Base-by-base conservation (phyloP, 2,888 invertebrate species). In the Asteroscopus sphinx region DNA sequence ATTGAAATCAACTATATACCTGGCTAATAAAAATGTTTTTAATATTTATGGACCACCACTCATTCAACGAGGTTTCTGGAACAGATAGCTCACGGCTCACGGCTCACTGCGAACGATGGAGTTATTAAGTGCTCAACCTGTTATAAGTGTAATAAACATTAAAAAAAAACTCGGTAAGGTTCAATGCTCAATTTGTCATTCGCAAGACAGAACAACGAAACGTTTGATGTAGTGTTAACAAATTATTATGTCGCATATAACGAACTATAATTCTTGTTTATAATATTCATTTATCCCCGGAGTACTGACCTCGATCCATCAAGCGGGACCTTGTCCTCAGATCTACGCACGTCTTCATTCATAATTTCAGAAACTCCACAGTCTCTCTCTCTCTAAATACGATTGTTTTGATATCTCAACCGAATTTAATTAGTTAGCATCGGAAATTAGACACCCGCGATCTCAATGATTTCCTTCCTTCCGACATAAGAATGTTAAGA, bases 231-330 rank as follows among this genome's bases (percentile, higher is more conserved):
- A 46, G 30, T 39, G 45, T 49, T 71, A 67, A 75, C 72, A 65
- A 68, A 68, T 65, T 57, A 68, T 62, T 44, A 53, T 63, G 76
- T 75, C 65, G 55, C 40, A 28, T 45, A 52, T 66, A 75, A 68
- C 32, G 59, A 65, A 58, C 58, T 54, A 56, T 72, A 65, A 68
- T 51, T 60, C 70, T 64, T 67, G 73, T 70, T 70, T 70, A 62
- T 62, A 62, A 68, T 47, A 49, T 55, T 40, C 40, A 39, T 63
- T 68, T 62, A 64, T 59, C 35, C 47, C 16, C 62, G 15, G 45
- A 42, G 44, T 5, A 26, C 15, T 33, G 68, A n/a, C 76, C 76
- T 77, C 76, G 67, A 70, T 75, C 35, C 60, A 53, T 75, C 76
- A 68, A 44, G 13, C 33, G 52, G 8, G 58, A 55, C 77, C 76